phyloP scores from a whole-genome alignment of 2,888 invertebrate genomes.

The Sphaerophoria taeniata region DNA sequence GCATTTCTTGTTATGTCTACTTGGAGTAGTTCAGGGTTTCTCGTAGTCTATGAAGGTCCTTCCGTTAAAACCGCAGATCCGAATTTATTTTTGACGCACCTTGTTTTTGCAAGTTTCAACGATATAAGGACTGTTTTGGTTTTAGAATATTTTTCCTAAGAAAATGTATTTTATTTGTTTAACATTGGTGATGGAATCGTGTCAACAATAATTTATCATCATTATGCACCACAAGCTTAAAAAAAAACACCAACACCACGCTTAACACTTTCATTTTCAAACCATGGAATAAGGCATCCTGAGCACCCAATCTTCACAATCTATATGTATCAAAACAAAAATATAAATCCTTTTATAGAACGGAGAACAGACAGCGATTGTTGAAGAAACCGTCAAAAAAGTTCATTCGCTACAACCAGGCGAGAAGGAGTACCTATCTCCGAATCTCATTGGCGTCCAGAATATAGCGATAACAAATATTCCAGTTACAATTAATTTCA shows the following conservation, averaged over 20 bases:
- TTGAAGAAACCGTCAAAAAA: slow-evolving; percentile 78
- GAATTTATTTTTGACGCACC: too few species aligned
- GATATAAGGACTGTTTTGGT: background rate
- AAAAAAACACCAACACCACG: background rate
- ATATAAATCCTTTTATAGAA: slow-evolving; percentile 53
- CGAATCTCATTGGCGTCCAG: slow-evolving; percentile 81
- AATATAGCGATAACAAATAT: slow-evolving; percentile 81
- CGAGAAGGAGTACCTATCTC: slow-evolving; percentile 81
- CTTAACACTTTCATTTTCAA: slow-evolving; percentile 7
- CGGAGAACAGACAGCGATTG: slow-evolving; percentile 75
- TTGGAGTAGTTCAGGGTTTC: too few species aligned
- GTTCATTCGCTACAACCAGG: slow-evolving; percentile 81
- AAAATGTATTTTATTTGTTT: background rate
- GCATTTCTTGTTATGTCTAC: too few species aligned
- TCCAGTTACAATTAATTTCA: slow-evolving; percentile 80
- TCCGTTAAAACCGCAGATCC: too few species aligned
- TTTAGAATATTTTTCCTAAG: background rate
- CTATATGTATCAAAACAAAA: slow-evolving; percentile 1
- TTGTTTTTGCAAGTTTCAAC: too few species aligned
- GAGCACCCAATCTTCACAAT: background rate
- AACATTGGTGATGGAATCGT: slow-evolving; percentile 16
- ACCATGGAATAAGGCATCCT: slow-evolving; percentile 1
- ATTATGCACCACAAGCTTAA: background rate
- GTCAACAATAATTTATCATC: background rate
- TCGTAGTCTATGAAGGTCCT: too few species aligned